Evolutionary conservation across 1,140 invertebrate genomes (phyloP).

Genomic region (Brachionus angularis): DNA sequence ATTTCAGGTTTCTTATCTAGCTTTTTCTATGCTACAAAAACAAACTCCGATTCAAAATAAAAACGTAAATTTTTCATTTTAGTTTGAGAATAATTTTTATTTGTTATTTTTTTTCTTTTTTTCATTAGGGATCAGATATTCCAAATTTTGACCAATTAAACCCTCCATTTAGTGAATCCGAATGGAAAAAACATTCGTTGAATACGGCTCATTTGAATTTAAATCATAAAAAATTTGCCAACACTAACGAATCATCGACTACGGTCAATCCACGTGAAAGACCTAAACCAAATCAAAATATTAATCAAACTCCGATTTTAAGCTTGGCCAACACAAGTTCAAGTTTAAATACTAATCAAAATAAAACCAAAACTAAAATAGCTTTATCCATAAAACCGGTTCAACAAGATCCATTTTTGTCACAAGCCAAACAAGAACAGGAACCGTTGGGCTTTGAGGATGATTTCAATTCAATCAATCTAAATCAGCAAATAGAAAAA

Average conservation of each 20-base stretch:
- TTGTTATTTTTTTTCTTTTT: too few relatives aligned
- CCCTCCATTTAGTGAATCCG: slow-evolving; percentile 12
- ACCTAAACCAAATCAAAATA: slow-evolving; percentile 14
- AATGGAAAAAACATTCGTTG: slow-evolving; percentile 11
- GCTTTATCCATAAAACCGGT: slow-evolving; percentile 1
- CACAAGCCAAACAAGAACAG: neutral
- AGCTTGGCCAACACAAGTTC: too few relatives aligned
- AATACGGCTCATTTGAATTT: too few relatives aligned
- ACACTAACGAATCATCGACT: slow-evolving; percentile 20
- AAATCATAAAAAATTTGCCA: neutral
- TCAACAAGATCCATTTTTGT: neutral
- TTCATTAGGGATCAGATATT: slow-evolving; percentile 3
- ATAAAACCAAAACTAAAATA: neutral
- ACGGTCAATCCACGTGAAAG: slow-evolving; percentile 43
- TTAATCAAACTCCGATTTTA: slow-evolving; percentile 14
- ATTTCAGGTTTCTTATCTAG: slow-evolving; percentile 76
- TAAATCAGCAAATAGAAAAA: neutral
- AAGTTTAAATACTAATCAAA: too few relatives aligned
- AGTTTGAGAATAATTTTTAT: neutral
- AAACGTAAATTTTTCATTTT: slow-evolving; percentile 63
- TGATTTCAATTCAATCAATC: slow-evolving; percentile 19
- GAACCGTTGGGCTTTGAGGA: slow-evolving; percentile 36
- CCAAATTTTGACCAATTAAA: neutral
- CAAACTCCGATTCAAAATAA: slow-evolving; percentile 77
- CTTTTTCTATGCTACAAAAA: slow-evolving; percentile 70